Base-by-base conservation (phyloP, 2,113 vertebrate genomes). In the Anguilla rostrata region DNA sequence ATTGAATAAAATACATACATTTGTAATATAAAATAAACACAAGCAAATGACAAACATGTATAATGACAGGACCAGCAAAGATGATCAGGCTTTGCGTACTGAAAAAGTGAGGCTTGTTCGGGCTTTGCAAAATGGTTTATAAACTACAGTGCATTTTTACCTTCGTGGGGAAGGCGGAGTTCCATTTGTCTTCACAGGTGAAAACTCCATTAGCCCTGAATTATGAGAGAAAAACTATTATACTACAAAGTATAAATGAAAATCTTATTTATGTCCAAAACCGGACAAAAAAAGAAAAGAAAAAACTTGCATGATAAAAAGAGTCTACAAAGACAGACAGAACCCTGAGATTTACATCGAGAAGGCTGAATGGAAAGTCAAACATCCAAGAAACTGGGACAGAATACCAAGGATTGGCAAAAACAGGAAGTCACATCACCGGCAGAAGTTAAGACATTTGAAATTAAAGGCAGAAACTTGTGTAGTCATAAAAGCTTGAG, bases 131-230 rank as follows among this genome's bases (percentile, higher is more conserved):
- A 53, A 66, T 66, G 60, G 49, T 53, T 22, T 26, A 66, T 14
- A 49, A 57, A 56, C 41, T 41, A 15, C 39, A 39, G 20, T 29
- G 16, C 18, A 66, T 79, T 39, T 71, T n/a, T 90, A 96, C 96
- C 96, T 95, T 85, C 96, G 92, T 71, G 96, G 94, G n/a, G 95
- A 95, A 0, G 96, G 96, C 7, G 87, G 86, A 43, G 87, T 90
- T 53, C 96, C 96, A n/a, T 53, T 88, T 11, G 94, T 94, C 90
- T 91, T 93, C 71, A 96, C 94, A 15, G 85, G 87, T 83, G 95
- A 95, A 89, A 96, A 97, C 91, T 97, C 96, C 96, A 97, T 97
- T 84, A 97, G 90, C 41, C 96, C 96, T 97, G 49, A 86, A 53
- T 90, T 49, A 90, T 11, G 46, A 83, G 5, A 16, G 39, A 12